Evolutionary conservation across 2,797 vertebrate genomes (phyloP), one percentile per base, ranked within the genome.

Genomic region (Macroramphosus scolopax): DNA sequence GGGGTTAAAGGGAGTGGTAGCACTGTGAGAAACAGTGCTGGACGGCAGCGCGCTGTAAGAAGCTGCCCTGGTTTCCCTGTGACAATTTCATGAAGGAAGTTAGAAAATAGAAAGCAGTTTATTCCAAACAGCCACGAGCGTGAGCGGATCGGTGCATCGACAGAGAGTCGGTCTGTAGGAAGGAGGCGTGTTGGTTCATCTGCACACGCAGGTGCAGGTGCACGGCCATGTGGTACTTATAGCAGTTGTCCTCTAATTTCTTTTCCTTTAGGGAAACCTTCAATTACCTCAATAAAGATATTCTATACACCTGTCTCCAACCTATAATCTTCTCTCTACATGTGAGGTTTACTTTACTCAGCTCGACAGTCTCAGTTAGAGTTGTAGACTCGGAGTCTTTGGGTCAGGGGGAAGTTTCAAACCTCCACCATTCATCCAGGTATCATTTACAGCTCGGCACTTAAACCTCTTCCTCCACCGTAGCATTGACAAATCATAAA

Each of bases 161-260:
- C 24, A 40, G 3, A 7, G 17, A 5, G 28, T 8, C 13, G 42
- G 9, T 14, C 17, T 52, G 38, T 51, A 22, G 24, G 28, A 36
- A 32, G 33, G 28, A n/a, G 24, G 28, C 15, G 26, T 28, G 14
- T 11, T n/a, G 20, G 46, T 43, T 60, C 26, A 47, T 40, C 14
- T 42, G 39, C 20, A 47, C 22, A 42, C 17, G 37, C 53, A 67
- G 34, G 48, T 72, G 56, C 43, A 65, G 39, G 1, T 36, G n/a
- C 5, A 28, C 41, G n/a, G n/a, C n/a, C n/a, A n/a, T n/a, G 42
- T 48, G 22, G 16, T 29, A 63, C 45, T 43, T 58, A 34, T 25
- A 42, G 30, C 26, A 17, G 36, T 16, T 64, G 44, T 71, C 70
- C 61, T 83, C 20, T 72, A 74, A 75, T 77, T 66, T 72, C n/a